phyloP scores from a whole-genome alignment of 2,113 vertebrate genomes.

The Channa argus region DNA sequence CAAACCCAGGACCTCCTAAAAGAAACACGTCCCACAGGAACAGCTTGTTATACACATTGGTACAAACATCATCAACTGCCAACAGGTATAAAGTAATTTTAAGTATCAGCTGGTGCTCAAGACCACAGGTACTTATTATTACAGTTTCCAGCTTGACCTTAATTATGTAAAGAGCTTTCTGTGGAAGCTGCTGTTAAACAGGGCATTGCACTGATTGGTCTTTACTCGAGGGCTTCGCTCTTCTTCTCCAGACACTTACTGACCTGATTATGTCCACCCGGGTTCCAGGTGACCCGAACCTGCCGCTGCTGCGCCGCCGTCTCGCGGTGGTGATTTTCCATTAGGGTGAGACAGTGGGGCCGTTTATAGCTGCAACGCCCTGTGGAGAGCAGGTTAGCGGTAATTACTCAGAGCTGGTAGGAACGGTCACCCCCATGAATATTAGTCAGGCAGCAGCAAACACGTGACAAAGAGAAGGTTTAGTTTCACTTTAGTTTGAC shows the following conservation, averaged over 20 bases:
- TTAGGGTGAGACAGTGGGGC: constrained; percentile 54
- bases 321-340: constrained; percentile 33
- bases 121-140: too few relatives aligned
- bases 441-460: constrained; percentile 31
- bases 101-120: too few relatives aligned
- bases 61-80: too few relatives aligned
- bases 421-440: neutral
- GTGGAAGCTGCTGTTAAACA: neutral
- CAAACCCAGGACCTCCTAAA: too few relatives aligned
- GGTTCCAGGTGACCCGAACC: constrained; percentile 27
- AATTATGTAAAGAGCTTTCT: too few relatives aligned
- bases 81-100: too few relatives aligned
- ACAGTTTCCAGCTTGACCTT: too few relatives aligned
- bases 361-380: constrained; percentile 50
- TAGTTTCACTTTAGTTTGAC: neutral
- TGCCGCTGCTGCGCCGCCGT: constrained; percentile 10
- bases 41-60: too few relatives aligned
- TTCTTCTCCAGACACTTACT: constrained; percentile 19
- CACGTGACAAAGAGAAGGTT: neutral
- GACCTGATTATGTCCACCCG: constrained; percentile 45
- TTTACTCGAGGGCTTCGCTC: constrained; percentile 14
- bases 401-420: constrained; percentile 58
- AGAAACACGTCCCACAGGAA: too few relatives aligned
- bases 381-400: constrained; percentile 48
- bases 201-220: neutral